A percentile compares a stretch with the other conserved stretches of the same genome.
phyloP scores from a whole-genome alignment of 2,113 vertebrate species.

The Megaceryle maxima region DNA sequence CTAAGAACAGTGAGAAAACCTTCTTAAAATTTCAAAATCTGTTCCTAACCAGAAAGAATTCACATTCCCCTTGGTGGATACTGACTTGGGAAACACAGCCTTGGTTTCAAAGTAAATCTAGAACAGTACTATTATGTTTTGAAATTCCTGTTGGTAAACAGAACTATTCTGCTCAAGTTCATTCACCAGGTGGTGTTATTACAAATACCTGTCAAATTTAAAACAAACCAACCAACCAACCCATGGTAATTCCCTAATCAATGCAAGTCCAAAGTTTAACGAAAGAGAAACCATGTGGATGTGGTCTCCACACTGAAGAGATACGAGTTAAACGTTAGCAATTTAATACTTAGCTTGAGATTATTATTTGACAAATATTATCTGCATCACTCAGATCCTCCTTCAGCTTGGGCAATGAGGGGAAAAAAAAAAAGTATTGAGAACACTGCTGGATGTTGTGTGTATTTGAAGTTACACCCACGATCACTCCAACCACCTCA shows the following conservation, averaged over 20 bases:
- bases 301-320: background rate
- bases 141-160: background rate
- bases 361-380: background rate
- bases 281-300: accelerated
- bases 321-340: accelerated
- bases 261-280: background rate
- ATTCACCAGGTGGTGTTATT: background rate
- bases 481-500: accelerated
- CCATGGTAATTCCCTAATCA: background rate
- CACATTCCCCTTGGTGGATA: background rate
- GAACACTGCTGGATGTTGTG: background rate
- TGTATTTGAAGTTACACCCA: background rate
- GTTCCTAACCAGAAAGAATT: background rate
- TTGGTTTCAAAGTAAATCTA: background rate
- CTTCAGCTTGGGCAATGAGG: background rate
- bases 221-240: background rate
- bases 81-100: background rate
- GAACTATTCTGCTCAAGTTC: background rate
- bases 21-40: background rate
- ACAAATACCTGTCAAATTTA: background rate
- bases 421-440: background rate
- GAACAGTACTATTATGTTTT: background rate
- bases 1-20: accelerated
- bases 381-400: background rate
- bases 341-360: background rate